Evolutionary conservation across 1,140 invertebrate species (phyloP).

Genomic region (Bombus consobrinus): DNA sequence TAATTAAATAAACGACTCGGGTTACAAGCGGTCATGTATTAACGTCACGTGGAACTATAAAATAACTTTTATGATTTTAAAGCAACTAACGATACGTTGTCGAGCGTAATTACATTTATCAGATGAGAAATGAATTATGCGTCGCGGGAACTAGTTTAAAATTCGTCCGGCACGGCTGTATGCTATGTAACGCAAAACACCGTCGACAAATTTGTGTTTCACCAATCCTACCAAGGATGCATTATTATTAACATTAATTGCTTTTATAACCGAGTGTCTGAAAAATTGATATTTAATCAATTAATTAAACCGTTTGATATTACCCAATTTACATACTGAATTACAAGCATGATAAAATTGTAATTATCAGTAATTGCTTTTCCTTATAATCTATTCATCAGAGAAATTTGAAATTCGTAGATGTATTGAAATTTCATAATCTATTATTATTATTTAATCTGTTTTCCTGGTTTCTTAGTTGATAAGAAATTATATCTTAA

Average conservation of each 20-base stretch:
- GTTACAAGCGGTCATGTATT: slow-evolving; percentile 13
- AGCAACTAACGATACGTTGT: slow-evolving; percentile 46
- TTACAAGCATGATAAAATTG: background rate
- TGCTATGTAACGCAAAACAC: background rate
- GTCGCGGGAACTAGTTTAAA: slow-evolving; percentile 20
- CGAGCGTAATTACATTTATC: slow-evolving; percentile 40
- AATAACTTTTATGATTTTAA: slow-evolving; percentile 46
- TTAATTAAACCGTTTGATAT: background rate
- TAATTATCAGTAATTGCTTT: background rate
- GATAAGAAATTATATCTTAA: background rate
- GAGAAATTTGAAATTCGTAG: background rate
- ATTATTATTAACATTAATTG: background rate
- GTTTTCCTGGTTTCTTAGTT: background rate
- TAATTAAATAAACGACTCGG: slow-evolving; percentile 37
- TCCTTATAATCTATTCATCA: background rate
- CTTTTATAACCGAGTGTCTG: background rate
- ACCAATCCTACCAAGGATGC: background rate
- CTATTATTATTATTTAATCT: background rate
- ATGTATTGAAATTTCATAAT: background rate
- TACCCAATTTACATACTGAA: background rate
- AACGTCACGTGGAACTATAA: slow-evolving; percentile 35
- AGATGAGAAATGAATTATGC: slow-evolving; percentile 31
- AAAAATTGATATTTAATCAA: slow-evolving; percentile 6
- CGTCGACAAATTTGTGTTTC: background rate
- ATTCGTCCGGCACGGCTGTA: background rate